These are phyloP conservation scores for Crotalus helleri DNA, from an alignment of 2,113 vertebrate species.

Conservation along the genomic window DNA sequence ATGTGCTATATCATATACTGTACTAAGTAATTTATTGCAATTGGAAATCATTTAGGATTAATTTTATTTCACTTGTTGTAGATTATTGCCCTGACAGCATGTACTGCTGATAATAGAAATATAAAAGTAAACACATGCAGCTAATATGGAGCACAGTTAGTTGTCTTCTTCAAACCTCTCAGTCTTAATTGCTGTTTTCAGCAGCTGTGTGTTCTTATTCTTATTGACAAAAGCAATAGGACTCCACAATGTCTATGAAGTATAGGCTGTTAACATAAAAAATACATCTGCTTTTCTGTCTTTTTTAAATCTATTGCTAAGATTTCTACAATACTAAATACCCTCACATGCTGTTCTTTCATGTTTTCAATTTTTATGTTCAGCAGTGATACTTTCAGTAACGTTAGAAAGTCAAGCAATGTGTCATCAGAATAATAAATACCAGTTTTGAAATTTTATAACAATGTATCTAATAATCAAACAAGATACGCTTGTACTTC, in stretches of 20 bases:
- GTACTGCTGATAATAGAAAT: background rate
- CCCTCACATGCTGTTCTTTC: background rate
- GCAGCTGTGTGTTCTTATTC: slow-evolving; percentile 9
- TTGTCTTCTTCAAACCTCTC: background rate
- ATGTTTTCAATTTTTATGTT: background rate
- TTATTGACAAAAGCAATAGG: background rate
- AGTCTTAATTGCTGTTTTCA: slow-evolving; percentile 1
- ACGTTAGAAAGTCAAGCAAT: background rate
- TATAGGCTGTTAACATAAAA: background rate
- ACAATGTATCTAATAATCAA: background rate
- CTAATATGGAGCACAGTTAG: slow-evolving; percentile 2
- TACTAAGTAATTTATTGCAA: slow-evolving; percentile 14
- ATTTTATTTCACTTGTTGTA: slow-evolving; percentile 18
- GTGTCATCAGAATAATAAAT: background rate
- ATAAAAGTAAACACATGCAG: slow-evolving; percentile 25
- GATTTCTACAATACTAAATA: background rate
- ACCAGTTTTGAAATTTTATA: background rate
- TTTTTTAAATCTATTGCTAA: background rate
- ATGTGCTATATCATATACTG: background rate
- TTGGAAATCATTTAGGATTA: slow-evolving; percentile 14
- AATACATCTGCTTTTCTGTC: background rate
- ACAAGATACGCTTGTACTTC: background rate
- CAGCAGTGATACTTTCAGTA: background rate
- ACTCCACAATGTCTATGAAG: background rate
- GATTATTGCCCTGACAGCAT: slow-evolving; percentile 2